These are phyloP conservation scores for Mustela lutreola DNA, from an alignment of 2,113 vertebrate species.

Conservation along the genomic window DNA sequence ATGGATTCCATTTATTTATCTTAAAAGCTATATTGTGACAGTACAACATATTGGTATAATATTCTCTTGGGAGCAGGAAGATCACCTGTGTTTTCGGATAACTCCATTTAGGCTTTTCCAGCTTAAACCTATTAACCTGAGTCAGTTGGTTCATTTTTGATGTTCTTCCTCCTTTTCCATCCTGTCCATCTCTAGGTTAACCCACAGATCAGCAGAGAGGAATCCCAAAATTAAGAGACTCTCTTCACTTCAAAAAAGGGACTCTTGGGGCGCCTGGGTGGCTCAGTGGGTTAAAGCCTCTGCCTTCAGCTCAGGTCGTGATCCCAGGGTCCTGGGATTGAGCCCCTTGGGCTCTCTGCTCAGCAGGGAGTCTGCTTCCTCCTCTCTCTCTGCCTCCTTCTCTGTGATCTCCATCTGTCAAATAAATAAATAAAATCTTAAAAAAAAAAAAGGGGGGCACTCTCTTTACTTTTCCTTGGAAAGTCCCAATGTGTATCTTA, in stretches of 20 bases:
- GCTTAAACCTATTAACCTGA: neutral
- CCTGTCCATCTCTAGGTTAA: neutral
- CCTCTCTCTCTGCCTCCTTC: too few relatives aligned
- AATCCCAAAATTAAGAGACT: conserved; percentile 2
- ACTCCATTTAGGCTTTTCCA: neutral
- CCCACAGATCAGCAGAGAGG: neutral
- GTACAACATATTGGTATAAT: neutral
- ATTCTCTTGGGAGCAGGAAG: neutral
- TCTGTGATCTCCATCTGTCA: too few relatives aligned
- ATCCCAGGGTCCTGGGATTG: too few relatives aligned
- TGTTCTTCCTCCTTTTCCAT: neutral
- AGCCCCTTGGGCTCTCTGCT: too few relatives aligned
- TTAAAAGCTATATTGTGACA: conserved; percentile 40
- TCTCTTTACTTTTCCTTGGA: neutral
- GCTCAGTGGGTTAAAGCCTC: too few relatives aligned
- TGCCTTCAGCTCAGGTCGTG: too few relatives aligned
- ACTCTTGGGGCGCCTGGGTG: too few relatives aligned
- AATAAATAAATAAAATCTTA: too few relatives aligned
- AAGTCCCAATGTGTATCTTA: conserved; percentile 32
- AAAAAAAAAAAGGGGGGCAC: neutral
- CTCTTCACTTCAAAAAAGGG: conserved; percentile 12
- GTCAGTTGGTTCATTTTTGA: neutral
- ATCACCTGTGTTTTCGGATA: neutral
- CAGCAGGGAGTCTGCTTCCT: too few relatives aligned
- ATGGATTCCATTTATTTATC: conserved; percentile 17